Evolutionary conservation across 2,113 vertebrate species (phyloP), one percentile per base, ranked within the genome.

Genomic region (Rhea americana): DNA sequence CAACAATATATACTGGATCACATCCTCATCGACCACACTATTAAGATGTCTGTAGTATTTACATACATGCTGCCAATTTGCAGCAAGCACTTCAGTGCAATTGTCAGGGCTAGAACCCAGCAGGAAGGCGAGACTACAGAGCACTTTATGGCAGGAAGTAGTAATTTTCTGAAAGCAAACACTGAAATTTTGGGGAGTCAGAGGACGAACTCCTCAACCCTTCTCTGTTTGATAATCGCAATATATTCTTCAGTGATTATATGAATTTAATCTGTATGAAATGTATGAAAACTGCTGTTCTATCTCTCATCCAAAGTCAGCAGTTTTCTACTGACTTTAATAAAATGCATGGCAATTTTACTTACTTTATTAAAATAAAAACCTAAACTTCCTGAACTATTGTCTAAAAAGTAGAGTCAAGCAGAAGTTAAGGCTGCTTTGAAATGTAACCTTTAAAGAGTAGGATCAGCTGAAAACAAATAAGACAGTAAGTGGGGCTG

Each of bases 41-140:
- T 28, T 10, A 3, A 0, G 3, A 7, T 10, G 53, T 14, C 25
- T 0, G 16, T 14, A 72, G 2, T 18, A 0, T 32, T 77, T 32
- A 25, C 37, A 10, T 28, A 17, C 21, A 25, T 15, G 25, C 32
- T 26, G 50, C 28, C 30, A 22, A 13, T 8, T 5, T 26, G 61
- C 77, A 8, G 58, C 86, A 30, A 1, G 48, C 39, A 1, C 37
- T 26, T 13, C 13, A 2, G 1, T 8, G 45, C 7, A 2, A 12
- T 4, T 21, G 1, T 21, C 37, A 7, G 32, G 26, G 28, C 72
- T 62, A 82, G 65, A 55, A 15, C 8, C 3, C 28, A 26, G 74
- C 48, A 17, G 67, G 17, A 39, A 32, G 15, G 18, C 0, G 4
- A 41, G 43, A 30, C 11, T 5, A 1, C 4, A 1, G n/a, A 26